A percentile compares a stretch with the other conserved stretches of the same genome.
Evolutionary conservation across 2,113 vertebrate genomes (phyloP).

Genomic region (Brachypodius melanocephalos): DNA sequence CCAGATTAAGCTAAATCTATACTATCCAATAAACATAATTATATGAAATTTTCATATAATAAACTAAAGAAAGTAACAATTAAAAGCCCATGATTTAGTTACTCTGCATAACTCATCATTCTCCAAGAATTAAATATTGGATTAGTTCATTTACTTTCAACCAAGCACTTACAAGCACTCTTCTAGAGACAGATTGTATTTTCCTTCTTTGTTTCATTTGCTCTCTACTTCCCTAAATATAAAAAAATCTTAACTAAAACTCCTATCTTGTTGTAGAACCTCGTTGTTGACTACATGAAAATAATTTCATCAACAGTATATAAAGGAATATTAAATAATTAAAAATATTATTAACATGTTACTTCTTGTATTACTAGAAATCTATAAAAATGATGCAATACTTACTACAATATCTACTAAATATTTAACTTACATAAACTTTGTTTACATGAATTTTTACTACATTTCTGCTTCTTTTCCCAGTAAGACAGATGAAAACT

Average conservation of each 20-base stretch:
- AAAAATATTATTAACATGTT: background rate
- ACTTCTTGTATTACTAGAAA: background rate
- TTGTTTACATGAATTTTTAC: background rate
- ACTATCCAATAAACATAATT: conserved; percentile 50
- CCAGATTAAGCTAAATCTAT: conserved; percentile 41
- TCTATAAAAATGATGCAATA: background rate
- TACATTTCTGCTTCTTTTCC: background rate
- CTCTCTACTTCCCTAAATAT: background rate
- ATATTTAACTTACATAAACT: background rate
- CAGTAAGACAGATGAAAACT: background rate
- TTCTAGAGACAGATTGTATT: background rate
- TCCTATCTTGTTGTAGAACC: background rate
- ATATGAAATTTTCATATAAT: conserved; percentile 13
- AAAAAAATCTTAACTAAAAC: background rate
- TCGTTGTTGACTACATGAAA: background rate
- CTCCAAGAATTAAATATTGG: background rate
- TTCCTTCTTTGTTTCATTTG: background rate
- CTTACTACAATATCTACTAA: background rate
- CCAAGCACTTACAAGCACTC: background rate
- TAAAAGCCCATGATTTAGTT: conserved; percentile 47
- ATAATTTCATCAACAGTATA: background rate
- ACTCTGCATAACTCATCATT: background rate
- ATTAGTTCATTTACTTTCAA: conserved; percentile 7
- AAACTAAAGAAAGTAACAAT: conserved; percentile 45
- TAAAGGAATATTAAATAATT: background rate